Base-by-base conservation (phyloP, 1,140 invertebrate genomes). In the Euwallacea fornicatus region DNA sequence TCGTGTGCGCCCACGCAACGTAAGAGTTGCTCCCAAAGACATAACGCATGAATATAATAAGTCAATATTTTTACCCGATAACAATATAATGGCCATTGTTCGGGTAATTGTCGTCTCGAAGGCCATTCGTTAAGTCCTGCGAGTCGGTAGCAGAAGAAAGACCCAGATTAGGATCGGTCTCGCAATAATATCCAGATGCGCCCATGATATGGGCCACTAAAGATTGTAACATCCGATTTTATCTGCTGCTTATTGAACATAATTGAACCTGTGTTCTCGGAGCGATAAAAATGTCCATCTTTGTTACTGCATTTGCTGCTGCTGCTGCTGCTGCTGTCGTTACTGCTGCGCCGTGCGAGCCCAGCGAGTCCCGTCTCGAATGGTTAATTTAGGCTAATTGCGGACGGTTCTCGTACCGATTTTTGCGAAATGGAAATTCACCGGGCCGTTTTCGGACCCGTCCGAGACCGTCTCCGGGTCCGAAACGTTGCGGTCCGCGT, bases 41-140 rank as follows among this genome's bases (percentile, higher is more conserved):
- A 65, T 73, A 75, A 73, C 71, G 64, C 71, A 72, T 75, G 76
- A 73, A 76, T 74, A 77, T 77, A 78, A 79, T 79, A 80, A 79
- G 79, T 80, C 79, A 80, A 80, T 79, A 80, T 80, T 80, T 79
- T 80, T 80, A 76, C 78, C 78, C 77, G 79, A 79, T 80, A 80
- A 79, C 79, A 79, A 80, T 80, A 80, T 80, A 80, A 80, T 80
- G 77, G 79, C 78, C 76, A 80, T 80, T 80, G 79, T 80, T 80
- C 75, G 71, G 75, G 78, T 80, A 80, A 80, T 80, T 80, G 79
- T 79, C 74, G 77, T 77, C 76, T 78, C 76, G 74, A 73, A 75
- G 73, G 73, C 78, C 79, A 80, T 80, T 80, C 78, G 74, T 80
- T 80, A 78, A 61, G 64, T 46, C 43, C 9, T 62, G 73, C 73